phyloP scores from a whole-genome alignment of 2,888 invertebrate genomes.

The Amiota minor region DNA sequence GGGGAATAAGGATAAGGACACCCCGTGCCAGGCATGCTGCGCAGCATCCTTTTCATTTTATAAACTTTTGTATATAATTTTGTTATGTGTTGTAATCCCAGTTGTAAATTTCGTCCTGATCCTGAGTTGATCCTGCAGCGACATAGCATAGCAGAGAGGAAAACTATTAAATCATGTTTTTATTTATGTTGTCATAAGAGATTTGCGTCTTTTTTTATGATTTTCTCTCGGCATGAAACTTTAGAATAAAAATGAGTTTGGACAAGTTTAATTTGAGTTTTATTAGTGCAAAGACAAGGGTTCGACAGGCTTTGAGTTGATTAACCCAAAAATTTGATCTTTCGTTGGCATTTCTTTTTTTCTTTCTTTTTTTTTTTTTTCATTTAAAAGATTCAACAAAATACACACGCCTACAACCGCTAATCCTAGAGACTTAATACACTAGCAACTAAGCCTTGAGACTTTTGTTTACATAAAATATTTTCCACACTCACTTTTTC shows the following conservation, averaged over 20 bases:
- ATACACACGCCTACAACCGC: background rate
- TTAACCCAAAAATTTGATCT: background rate
- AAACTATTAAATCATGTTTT: conserved; percentile 70
- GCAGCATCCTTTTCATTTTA: background rate
- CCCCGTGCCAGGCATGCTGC: conserved; percentile 28
- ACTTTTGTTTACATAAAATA: conserved; percentile 4
- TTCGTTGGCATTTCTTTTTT: background rate
- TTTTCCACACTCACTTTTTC: conserved; percentile 4
- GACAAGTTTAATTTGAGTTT: background rate
- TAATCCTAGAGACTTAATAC: background rate
- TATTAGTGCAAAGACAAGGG: background rate
- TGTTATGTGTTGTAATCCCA: conserved; percentile 63
- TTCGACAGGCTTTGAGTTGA: background rate
- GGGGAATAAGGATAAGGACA: background rate
- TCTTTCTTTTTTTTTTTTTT: too few species aligned
- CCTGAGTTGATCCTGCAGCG: conserved; percentile 55
- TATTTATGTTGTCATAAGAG: conserved; percentile 72
- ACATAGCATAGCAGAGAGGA: conserved; percentile 30
- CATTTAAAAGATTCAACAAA: background rate
- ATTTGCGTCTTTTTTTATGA: conserved; percentile 58
- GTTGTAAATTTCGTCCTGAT: conserved; percentile 70
- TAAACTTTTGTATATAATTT: conserved; percentile 16
- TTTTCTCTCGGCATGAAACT: background rate
- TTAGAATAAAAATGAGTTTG: conserved; percentile 6
- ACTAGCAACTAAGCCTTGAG: background rate